Conservation (phyloP, 2,888 invertebrate species). For the Minunthozetes semirufus region DNA sequence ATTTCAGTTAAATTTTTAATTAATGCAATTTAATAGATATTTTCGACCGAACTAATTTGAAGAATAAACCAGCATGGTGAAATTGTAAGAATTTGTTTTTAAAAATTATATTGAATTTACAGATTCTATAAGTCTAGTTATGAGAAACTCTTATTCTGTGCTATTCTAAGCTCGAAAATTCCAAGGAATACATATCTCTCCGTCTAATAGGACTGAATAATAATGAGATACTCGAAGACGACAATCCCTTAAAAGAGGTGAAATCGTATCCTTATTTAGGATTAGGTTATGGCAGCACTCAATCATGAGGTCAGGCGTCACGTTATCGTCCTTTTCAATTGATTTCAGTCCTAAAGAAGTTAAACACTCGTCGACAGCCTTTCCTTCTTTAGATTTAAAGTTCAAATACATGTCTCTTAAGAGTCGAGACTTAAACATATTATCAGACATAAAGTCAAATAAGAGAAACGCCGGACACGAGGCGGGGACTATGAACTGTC, state of each 20-base stretch:
- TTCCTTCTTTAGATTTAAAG: slow-evolving; percentile 60
- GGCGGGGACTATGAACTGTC: slow-evolving; percentile 84
- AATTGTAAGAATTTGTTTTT: too few relatives aligned
- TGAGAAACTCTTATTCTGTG: too few relatives aligned
- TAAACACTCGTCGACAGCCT: slow-evolving; percentile 60
- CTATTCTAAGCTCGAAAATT: too few relatives aligned
- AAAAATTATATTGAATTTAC: too few relatives aligned
- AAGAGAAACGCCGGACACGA: slow-evolving; percentile 80
- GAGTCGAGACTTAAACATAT: slow-evolving; percentile 67
- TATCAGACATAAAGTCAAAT: slow-evolving; percentile 70
- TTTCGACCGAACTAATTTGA: too few relatives aligned
- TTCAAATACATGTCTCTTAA: slow-evolving; percentile 49
- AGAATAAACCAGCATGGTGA: too few relatives aligned
- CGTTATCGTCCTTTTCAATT: slow-evolving; percentile 81
- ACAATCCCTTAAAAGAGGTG: slow-evolving; percentile 57
- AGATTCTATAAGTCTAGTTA: too few relatives aligned
- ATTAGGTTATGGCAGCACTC: slow-evolving; percentile 70
- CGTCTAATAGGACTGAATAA: slow-evolving; percentile 82
- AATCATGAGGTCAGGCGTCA: slow-evolving; percentile 84
- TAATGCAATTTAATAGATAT: too few relatives aligned
- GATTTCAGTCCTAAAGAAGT: slow-evolving; percentile 61
- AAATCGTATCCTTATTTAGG: slow-evolving; percentile 48
- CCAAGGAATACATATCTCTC: slow-evolving; percentile 87
- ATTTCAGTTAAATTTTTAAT: too few relatives aligned
- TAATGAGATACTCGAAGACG: slow-evolving; percentile 77